Evolutionary conservation across 37 sponge, comb jelly and placozoan species (phyloP).

Genomic region (Oopsacas minuta): DNA sequence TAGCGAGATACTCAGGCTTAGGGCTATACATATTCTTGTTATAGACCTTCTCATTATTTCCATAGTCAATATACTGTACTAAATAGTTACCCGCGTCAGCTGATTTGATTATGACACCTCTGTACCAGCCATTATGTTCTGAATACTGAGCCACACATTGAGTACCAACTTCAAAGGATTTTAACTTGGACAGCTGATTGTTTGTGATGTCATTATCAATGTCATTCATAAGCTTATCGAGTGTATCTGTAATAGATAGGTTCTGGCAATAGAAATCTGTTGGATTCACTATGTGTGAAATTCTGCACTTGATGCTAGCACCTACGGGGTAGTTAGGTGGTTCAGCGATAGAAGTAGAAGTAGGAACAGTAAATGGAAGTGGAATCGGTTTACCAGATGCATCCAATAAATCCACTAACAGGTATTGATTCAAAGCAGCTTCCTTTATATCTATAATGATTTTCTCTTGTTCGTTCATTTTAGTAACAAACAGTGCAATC

Average conservation of each 20-base stretch:
- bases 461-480: background rate
- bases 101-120: background rate
- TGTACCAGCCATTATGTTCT: background rate
- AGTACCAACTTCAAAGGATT: background rate
- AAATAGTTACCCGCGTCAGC: background rate
- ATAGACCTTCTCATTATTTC: background rate
- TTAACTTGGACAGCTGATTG: background rate
- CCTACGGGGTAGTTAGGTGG: background rate
- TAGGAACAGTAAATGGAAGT: slow-evolving; percentile 10
- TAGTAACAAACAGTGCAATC: background rate
- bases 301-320: background rate
- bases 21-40: background rate
- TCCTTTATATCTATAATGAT: background rate
- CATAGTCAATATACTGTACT: background rate
- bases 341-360: background rate
- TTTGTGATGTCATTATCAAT: slow-evolving; percentile 2
- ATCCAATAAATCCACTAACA: background rate
- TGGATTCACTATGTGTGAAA: background rate
- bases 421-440: background rate
- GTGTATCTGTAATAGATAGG: background rate
- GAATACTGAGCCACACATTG: background rate
- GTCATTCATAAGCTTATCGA: background rate
- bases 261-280: slow-evolving; percentile 2
- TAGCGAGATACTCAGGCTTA: slow-evolving; percentile 5
- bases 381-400: slow-evolving; percentile 17